A percentile compares a stretch with the other conserved stretches of the same genome.
Conservation (phyloP, 2,888 invertebrate species). For the Lumbricus terrestris region DNA sequence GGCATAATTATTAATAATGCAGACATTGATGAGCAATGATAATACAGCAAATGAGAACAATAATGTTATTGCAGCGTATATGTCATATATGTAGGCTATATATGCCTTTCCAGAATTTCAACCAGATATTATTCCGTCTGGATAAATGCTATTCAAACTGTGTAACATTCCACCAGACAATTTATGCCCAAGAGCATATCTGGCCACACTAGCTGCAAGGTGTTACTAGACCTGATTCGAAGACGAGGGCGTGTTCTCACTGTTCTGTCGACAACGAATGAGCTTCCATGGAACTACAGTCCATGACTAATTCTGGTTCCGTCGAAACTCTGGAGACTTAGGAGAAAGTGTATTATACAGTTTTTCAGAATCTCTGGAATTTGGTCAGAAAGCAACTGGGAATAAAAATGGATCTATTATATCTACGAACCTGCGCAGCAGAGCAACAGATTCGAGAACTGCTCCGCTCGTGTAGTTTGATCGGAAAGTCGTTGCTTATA, state of each 20-base stretch:
- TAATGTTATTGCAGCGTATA: neutral
- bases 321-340: neutral
- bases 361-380: neutral
- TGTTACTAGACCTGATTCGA: neutral
- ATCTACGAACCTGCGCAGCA: no score
- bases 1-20: no score
- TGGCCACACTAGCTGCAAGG: neutral
- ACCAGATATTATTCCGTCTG: neutral
- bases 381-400: neutral
- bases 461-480: no score
- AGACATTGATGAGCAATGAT: no score
- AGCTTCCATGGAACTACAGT: neutral
- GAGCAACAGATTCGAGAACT: no score
- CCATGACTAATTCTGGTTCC: neutral
- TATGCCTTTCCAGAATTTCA: no score
- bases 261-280: neutral
- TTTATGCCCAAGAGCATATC: neutral
- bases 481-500: neutral
- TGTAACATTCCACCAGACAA: neutral
- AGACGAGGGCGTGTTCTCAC: no score
- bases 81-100: no score
- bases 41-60: neutral
- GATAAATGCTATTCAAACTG: neutral
- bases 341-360: neutral
- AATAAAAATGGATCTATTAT: neutral